Base-by-base conservation (phyloP, 2,113 vertebrate species). In the Takifugu flavidus region DNA sequence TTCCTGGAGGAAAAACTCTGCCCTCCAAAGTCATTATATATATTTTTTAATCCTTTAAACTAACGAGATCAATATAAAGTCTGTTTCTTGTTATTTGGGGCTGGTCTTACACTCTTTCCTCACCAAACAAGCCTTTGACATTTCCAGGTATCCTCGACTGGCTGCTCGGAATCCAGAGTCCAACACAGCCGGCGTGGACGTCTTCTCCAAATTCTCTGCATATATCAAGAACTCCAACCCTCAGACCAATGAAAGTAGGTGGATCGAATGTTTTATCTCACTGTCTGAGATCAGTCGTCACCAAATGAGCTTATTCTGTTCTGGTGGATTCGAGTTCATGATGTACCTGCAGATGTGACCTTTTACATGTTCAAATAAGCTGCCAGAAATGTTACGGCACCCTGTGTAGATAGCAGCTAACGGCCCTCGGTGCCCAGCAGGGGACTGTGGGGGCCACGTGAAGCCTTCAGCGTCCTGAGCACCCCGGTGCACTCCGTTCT, bases 201-300 rank as follows among this genome's bases (percentile, higher is more conserved):
- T 96, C 71, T 96, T 96, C 88, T 93, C 95, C 67, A 96, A 94
- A 77, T 96, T 96, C 79, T 96, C 95, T 2, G 94, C 93, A 58
- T 96, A 94, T 77, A 81, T 96, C 82, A 96, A 96, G 88, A 96
- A 96, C 86, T 92, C 94, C 20, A 96, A 94, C 79, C 95, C 94
- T 20, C 84, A 87, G 11, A 55, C 84, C 43, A 93, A 96, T 46
- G 91, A 93, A 13, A 92, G 95, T 96, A 61, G 92, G 94, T 87
- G 4, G 4, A 3, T 49, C 25, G 25, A 14, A 25, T 39, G 13
- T 8, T 64, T 42, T 47, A 13, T 28, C 5, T 20, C 7, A 27
- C 14, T 47, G 11, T 13, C 6, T 42, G 14, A 8, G 13, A 45
- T 65, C 49, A 50, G 1, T 20, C 20, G 20, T 20, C 20, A 20